Evolutionary conservation across 2,797 vertebrate species (phyloP), one percentile per base, ranked within the genome.

Genomic region (Acrossocheilus wenchowensis): DNA sequence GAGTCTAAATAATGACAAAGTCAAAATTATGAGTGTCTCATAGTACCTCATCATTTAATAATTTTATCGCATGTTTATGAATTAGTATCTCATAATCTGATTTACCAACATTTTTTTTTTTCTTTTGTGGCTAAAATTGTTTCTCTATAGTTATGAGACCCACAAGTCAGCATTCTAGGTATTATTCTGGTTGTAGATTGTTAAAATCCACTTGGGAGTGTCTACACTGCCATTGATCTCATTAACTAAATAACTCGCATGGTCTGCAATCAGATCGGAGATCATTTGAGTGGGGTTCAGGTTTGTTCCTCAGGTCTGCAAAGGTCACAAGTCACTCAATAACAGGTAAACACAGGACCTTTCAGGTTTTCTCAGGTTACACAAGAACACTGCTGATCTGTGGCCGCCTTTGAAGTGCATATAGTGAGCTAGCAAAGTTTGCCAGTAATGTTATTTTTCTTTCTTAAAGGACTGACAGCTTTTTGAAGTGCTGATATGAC

Each of bases 271-370:
- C 45, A 43, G 52, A 81, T 78, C 50, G 54, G 21, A 43, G 48
- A 14, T 86, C 2, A 26, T 50, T 21, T 54, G 68, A 41, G 34
- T 19, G 8, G 17, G 17, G 1, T 69, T 69, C 17, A 39, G 66
- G 17, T 78, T 72, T 72, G 57, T 78, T 71, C 21, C 64, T 23
- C 17, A 34, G 81, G 50, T 54, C 48, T 71, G 0, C 14, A 6
- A n/a, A 21, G 57, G 26, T 62, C 78, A 82, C 26, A 72, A 21
- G 73, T 78, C 82, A 79, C 64, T 48, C n/a, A 60, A 60, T 30
- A 52, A 66, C 52, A 14, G 26, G 45, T 21, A 78, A 72, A 45
- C 5, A 45, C 26, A 12, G 2, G 72, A 71, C 64, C 72, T 54
- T 77, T 74, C 21, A 11, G 74, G 48, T 75, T 45, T 60, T 7